A percentile compares a stretch with the other conserved stretches of the same genome.
phyloP scores from a whole-genome alignment of 2,113 vertebrate genomes.

The Argyrosomus japonicus region DNA sequence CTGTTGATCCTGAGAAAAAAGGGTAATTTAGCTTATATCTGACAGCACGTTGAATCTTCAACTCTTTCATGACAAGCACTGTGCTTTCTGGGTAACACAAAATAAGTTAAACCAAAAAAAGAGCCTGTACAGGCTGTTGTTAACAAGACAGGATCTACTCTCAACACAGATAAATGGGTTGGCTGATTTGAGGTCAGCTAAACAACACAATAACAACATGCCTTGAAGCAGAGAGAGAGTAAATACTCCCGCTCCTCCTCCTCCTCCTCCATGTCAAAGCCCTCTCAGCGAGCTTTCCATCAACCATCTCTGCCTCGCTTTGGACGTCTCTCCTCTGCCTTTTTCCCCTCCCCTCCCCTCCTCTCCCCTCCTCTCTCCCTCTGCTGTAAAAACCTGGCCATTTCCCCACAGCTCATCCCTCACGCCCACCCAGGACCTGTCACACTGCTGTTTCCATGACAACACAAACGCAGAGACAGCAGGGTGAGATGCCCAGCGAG shows the following conservation, averaged over 20 bases:
- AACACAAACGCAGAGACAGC: conserved; percentile 78
- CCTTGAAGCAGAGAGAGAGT: conserved; percentile 61
- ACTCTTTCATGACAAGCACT: neutral
- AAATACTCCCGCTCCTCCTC: conserved; percentile 35
- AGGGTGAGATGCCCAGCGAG: conserved; percentile 80
- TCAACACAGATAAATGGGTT: conserved; percentile 56
- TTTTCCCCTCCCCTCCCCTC: conserved; percentile 13
- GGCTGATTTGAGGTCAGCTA: conserved; percentile 73
- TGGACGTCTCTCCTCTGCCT: conserved; percentile 28
- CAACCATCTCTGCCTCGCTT: conserved; percentile 43
- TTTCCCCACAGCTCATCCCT: conserved; percentile 83
- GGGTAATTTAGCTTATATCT: neutral
- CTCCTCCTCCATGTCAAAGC: conserved; percentile 61
- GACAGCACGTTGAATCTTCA: neutral
- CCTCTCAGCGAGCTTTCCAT: conserved; percentile 56
- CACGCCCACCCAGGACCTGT: conserved; percentile 82
- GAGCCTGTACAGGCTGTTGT: conserved; percentile 7
- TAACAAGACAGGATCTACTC: conserved; percentile 50
- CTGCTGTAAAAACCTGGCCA: conserved; percentile 77
- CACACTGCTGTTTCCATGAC: conserved; percentile 84
- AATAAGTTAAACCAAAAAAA: conserved; percentile 8
- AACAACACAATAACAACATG: conserved; percentile 73
- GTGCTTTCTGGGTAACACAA: conserved; percentile 10
- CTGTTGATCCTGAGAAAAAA: neutral
- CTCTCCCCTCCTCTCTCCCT: conserved; percentile 35